phyloP scores from a whole-genome alignment of 2,888 invertebrate species.

The Cryptocephalus moraei region DNA sequence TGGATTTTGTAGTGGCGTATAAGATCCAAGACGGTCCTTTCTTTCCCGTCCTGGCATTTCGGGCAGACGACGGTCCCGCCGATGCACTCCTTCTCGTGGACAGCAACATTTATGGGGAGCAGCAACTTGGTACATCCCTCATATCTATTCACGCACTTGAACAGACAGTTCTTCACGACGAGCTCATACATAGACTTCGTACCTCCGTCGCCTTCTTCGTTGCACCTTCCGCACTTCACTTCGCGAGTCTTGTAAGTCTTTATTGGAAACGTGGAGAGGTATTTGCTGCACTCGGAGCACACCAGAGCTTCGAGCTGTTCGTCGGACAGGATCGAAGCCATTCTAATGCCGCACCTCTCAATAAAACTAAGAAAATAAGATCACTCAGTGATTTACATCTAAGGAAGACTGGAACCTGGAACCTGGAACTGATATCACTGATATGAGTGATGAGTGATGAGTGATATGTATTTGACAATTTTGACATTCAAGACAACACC shows the following conservation, averaged over 20 bases:
- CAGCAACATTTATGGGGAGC: slow-evolving; percentile 5
- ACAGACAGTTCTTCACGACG: slow-evolving; percentile 7
- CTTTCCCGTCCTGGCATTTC: slow-evolving; percentile 1
- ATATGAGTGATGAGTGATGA: no score
- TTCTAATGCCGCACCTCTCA: not conserved
- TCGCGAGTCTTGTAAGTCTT: slow-evolving; percentile 9
- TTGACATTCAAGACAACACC: no score
- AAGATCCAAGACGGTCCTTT: no score
- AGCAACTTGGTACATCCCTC: slow-evolving; percentile 11
- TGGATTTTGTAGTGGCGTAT: no score
- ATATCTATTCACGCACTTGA: slow-evolving; percentile 11
- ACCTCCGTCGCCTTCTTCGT: slow-evolving; percentile 6
- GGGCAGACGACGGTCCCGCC: slow-evolving; percentile 5
- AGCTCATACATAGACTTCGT: slow-evolving; percentile 5
- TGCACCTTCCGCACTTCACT: slow-evolving; percentile 14
- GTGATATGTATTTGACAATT: no score
- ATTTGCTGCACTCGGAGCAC: slow-evolving; percentile 9
- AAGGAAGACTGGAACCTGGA: no score
- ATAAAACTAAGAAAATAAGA: no score
- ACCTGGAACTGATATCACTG: no score
- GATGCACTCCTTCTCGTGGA: slow-evolving; percentile 9
- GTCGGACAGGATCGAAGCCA: slow-evolving; percentile 11
- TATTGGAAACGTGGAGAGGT: slow-evolving; percentile 9
- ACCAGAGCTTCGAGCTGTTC: slow-evolving; percentile 6
- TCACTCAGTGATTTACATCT: no score